A percentile compares a stretch with the other conserved stretches of the same genome.
Conservation (phyloP, 2,797 vertebrate genomes). For the Lepus oiostolus region DNA sequence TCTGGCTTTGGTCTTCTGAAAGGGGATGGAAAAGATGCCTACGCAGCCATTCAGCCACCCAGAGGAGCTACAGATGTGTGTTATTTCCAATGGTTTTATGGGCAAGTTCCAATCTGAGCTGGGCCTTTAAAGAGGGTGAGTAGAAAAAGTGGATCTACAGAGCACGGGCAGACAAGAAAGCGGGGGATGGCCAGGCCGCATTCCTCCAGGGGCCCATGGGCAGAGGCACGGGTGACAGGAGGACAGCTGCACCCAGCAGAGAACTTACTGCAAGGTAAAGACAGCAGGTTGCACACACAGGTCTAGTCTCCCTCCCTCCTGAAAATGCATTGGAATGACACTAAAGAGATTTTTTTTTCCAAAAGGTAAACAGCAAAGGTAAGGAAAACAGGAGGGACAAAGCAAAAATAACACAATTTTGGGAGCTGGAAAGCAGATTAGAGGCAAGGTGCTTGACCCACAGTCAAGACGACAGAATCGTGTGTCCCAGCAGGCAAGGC, state of each 20-base stretch:
- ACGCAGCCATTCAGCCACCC: background rate
- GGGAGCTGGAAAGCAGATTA: background rate
- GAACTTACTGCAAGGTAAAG: background rate
- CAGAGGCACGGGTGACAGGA: background rate
- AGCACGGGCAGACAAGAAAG: background rate
- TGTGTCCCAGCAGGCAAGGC: background rate
- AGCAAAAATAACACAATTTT: background rate
- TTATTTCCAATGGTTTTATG: background rate
- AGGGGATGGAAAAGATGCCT: background rate
- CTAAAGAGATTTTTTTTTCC: background rate
- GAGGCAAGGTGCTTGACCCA: background rate
- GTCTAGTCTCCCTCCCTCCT: background rate
- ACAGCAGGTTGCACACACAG: background rate
- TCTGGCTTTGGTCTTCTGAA: background rate
- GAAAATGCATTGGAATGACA: background rate
- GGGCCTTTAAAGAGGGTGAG: background rate
- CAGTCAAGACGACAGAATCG: background rate
- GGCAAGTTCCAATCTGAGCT: background rate
- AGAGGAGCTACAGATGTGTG: background rate
- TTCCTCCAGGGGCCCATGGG: background rate
- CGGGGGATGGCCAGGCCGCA: fast-evolving
- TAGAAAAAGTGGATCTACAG: background rate
- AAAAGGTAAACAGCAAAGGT: background rate
- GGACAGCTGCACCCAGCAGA: background rate
- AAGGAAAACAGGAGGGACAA: background rate